Evolutionary conservation across 2,888 invertebrate genomes (phyloP), one percentile per base, ranked within the genome.

Genomic region (Aelia acuminata): DNA sequence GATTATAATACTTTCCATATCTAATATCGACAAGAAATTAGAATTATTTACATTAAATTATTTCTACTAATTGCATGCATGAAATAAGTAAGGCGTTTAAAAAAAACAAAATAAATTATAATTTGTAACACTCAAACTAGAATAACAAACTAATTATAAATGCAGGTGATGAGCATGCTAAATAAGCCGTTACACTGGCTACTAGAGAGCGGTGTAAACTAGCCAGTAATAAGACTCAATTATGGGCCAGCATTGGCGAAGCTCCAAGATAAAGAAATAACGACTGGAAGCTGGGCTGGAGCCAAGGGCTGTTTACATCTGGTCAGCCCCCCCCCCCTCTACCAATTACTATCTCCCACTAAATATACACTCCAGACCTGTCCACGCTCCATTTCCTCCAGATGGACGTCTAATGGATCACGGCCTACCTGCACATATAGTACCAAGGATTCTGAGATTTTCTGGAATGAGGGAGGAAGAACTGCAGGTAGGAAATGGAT

Each of bases 221-320:
- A 80, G 80, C 80, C 80, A 80, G 43, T 80, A 80, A 80, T 80
- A 80, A 80, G 80, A 80, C 80, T 80, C 80, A 80, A 80, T 80
- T 80, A 80, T 80, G 80, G 80, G 80, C 80, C 43, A 11, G n/a
- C n/a, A 80, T n/a, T 80, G 80, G 80, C 80, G 0, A n/a, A 13
- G 13, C 22, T 31, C 80, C 80, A 80, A 15, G 80, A n/a, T 43
- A 80, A 80, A 80, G 80, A 80, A 80, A 47, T 47, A 43, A 80
- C 80, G 39, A 80, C 80, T 80, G 63, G 63, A 70, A 31, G 43
- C 80, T 80, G 80, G 80, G 1, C n/a, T 15, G 18, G 22, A 35
- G 80, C 80, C 80, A 80, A 3, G n/a, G n/a, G n/a, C 80, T 80
- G 43, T 80, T 80, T 80, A 80, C 80, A 80, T 80, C 80, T 80